Conservation (phyloP, 2,797 vertebrate species). For the Morus bassanus region DNA sequence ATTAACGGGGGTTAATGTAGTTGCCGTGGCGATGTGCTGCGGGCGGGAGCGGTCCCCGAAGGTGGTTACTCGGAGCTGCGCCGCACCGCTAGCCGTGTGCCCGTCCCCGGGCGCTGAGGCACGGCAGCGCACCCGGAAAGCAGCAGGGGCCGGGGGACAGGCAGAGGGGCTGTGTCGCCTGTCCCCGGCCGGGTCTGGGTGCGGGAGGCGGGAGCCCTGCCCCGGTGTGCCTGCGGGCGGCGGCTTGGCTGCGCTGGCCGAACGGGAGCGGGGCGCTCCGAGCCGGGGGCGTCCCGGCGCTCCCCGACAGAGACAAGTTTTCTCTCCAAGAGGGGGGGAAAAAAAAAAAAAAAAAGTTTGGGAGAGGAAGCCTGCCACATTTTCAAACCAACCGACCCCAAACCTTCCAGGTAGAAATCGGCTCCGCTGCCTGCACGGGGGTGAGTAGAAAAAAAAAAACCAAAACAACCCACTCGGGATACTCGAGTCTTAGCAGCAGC, state of each 20-base stretch:
- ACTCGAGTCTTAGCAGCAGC: neutral
- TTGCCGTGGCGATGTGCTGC: neutral
- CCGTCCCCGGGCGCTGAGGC: neutral
- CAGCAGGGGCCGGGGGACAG: neutral
- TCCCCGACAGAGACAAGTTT: neutral
- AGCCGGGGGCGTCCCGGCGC: neutral
- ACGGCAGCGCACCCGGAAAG: neutral
- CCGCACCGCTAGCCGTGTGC: neutral
- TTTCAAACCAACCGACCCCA: neutral
- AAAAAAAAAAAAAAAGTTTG: neutral
- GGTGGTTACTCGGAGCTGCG: neutral
- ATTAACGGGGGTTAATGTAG: fast-evolving
- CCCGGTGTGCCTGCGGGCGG: neutral
- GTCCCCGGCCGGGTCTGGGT: neutral
- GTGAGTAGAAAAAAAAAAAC: neutral
- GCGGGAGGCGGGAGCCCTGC: neutral
- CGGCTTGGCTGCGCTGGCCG: neutral
- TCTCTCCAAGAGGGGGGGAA: neutral
- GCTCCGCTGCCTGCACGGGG: neutral
- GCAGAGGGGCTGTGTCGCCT: neutral
- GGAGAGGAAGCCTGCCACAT: neutral
- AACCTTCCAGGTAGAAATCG: neutral
- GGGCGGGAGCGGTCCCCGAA: neutral
- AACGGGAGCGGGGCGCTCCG: neutral
- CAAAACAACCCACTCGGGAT: neutral